phyloP scores from a whole-genome alignment of 2,797 vertebrate genomes.

The Pseudochromis fuscus region DNA sequence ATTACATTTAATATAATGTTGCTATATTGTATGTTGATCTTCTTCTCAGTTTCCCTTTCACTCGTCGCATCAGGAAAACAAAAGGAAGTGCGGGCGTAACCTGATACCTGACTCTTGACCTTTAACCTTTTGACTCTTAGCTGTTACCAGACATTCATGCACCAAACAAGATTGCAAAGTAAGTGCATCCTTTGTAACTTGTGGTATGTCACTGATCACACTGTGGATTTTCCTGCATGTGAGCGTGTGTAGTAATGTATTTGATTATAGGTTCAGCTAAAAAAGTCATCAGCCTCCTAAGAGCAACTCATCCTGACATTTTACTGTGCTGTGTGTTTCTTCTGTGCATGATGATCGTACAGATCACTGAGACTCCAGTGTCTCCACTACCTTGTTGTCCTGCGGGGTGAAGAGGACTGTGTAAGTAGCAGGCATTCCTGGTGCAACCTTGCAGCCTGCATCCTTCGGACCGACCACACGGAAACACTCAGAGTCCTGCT shows the following conservation, averaged over 20 bases:
- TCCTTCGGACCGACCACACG: constrained; percentile 81
- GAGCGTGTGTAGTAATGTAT: background rate
- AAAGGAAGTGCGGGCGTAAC: constrained; percentile 43
- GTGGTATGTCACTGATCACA: too few relatives aligned
- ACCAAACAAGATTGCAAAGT: constrained; percentile 3
- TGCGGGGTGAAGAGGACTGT: constrained; percentile 86
- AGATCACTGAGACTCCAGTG: background rate
- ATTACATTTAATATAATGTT: background rate
- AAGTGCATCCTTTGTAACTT: too few relatives aligned
- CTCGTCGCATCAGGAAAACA: background rate
- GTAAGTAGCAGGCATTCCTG: constrained; percentile 82
- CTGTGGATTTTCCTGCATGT: too few relatives aligned
- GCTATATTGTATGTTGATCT: too few relatives aligned
- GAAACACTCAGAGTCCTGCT: constrained; percentile 89
- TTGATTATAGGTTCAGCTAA: too few relatives aligned
- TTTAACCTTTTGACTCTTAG: constrained; percentile 15
- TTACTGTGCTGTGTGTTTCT: background rate
- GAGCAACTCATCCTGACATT: background rate
- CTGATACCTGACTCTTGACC: constrained; percentile 43
- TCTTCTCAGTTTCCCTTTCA: too few relatives aligned
- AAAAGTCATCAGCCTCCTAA: constrained; percentile 1
- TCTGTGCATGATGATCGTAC: background rate
- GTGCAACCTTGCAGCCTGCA: constrained; percentile 86
- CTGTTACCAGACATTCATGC: background rate
- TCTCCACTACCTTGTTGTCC: constrained; percentile 87